phyloP scores from a whole-genome alignment of 2,797 vertebrate genomes.

The Sparus aurata region DNA sequence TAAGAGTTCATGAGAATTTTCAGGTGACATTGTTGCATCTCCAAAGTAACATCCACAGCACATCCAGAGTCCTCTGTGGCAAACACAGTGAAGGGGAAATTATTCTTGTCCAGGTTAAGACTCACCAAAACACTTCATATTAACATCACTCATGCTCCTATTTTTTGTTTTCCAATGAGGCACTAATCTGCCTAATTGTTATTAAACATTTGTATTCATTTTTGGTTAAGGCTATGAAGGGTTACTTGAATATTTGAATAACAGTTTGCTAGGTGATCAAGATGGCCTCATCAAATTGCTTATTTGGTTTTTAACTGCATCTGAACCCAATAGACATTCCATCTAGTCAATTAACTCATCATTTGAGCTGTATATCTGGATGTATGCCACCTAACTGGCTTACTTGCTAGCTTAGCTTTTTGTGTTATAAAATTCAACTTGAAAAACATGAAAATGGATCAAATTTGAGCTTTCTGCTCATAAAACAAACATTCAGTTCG shows the following conservation, averaged over 20 bases:
- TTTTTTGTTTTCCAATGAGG: neutral
- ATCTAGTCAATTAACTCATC: neutral
- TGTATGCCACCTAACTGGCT: neutral
- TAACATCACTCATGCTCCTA: neutral
- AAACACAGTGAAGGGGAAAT: too few relatives aligned
- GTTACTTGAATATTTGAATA: neutral
- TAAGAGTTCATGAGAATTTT: too few relatives aligned
- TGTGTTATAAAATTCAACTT: neutral
- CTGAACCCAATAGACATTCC: neutral
- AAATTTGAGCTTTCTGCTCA: neutral
- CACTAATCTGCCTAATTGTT: neutral
- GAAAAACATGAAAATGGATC: conserved; percentile 8
- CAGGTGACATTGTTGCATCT: too few relatives aligned
- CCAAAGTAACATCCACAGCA: too few relatives aligned
- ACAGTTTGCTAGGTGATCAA: neutral
- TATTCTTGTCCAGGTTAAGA: too few relatives aligned
- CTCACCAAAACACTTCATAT: too few relatives aligned
- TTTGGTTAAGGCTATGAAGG: neutral
- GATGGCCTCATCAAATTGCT: neutral
- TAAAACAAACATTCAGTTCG: neutral
- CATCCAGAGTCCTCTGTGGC: too few relatives aligned
- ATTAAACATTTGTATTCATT: neutral
- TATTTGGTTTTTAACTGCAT: too few relatives aligned
- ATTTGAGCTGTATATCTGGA: neutral
- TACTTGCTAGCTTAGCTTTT: too few relatives aligned